Base-by-base conservation (phyloP, 2,888 invertebrate species). In the Lasioglossum zephyrum region DNA sequence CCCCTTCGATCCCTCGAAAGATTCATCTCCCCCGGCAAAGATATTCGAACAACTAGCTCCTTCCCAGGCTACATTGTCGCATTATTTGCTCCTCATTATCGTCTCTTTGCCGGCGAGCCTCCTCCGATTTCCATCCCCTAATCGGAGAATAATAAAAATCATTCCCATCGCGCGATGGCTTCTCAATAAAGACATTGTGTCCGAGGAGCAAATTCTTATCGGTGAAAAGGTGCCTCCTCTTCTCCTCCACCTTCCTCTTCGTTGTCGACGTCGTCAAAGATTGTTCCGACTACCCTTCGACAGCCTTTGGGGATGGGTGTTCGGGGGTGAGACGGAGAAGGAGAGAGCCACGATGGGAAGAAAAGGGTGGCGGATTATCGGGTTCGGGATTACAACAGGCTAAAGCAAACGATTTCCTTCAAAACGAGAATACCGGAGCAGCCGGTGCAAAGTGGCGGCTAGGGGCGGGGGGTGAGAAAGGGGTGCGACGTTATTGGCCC, bases 151-250 rank as follows among this genome's bases (percentile, higher is more conserved):
- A 93, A 92, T 92, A 92, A 92, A 92, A 93, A 93, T 91, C 90
- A 87, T 88, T 88, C 86, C 87, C 86, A 82, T 89, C 88, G 90
- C 90, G 87, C 91, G 91, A 91, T 92, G 91, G 89, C 92, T 93
- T 94, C 93, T 93, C 94, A 94, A 94, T 94, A 94, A 93, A 94
- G 94, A 94, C 93, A 94, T 94, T 93, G 94, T 93, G 94, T 93
- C 92, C 92, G 88, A 87, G 90, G 86, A 90, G 91, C 88, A 92
- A 93, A 94, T 94, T 93, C 93, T 94, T 93, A 93, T 93, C 92
- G 91, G 92, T 91, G 94, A 90, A 93, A 89, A 88, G 90, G 85
- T 86, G 63, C 26, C 63, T 31, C 53, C 53, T 9, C 49, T 49
- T 18, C 18, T 4, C 13, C 31, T 31, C 53, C 53, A 1, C n/a